Evolutionary conservation across 2,888 invertebrate species (phyloP).

Genomic region (Caenorhabditis auriculariae): DNA sequence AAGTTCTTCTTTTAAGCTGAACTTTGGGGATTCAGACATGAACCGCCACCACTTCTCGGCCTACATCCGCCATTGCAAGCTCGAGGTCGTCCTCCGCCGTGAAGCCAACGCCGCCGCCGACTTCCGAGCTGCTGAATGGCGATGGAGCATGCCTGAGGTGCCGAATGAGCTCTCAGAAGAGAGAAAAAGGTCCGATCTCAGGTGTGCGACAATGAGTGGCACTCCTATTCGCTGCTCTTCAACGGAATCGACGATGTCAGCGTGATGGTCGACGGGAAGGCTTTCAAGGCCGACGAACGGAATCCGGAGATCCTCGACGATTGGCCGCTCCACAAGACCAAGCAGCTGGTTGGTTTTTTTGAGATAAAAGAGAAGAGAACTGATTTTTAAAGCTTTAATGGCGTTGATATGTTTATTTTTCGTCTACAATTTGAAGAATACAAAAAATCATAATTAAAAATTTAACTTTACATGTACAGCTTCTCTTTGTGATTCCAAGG

Average conservation of each 20-base stretch:
- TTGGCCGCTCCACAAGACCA: constrained; percentile 95
- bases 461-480: not conserved
- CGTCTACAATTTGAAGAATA: not conserved
- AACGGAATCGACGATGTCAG: constrained; percentile 77
- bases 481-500: too few species aligned
- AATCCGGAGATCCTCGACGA: constrained; percentile 98
- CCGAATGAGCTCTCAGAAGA: too few species aligned
- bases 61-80: constrained; percentile 92
- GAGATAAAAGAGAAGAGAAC: not conserved
- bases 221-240: constrained; percentile 91
- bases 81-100: constrained; percentile 84
- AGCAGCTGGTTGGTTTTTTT: constrained; percentile 70
- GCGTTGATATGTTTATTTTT: too few species aligned
- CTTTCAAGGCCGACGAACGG: constrained; percentile 70
- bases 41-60: constrained; percentile 97
- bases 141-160: constrained; percentile 86
- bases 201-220: constrained; percentile 96
- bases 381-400: not conserved
- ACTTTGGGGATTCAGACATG: constrained; percentile 77
- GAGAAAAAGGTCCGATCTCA: constrained; percentile 6
- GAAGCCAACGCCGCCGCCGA: constrained; percentile 71
- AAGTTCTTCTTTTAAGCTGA: too few species aligned
- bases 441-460: not conserved
- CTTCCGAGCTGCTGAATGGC: constrained; percentile 91
- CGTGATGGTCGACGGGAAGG: constrained; percentile 53